Base-by-base conservation (phyloP, 2,888 invertebrate species). In the Agrochola lychnidis region DNA sequence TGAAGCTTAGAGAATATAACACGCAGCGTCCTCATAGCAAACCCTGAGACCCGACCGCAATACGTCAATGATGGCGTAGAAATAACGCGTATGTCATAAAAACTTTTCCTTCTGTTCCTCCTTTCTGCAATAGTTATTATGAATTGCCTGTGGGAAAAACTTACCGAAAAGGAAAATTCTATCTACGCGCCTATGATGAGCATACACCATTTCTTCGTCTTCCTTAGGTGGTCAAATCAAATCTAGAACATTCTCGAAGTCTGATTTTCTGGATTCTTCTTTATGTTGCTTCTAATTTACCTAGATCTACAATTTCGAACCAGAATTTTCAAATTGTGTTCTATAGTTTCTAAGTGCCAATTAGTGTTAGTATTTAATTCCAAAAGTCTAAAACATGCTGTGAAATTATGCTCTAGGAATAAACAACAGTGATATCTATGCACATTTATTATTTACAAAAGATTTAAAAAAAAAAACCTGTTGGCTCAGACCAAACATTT, bases 291-390 rank as follows among this genome's bases (percentile, higher is more conserved):
- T 48, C n/a, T 1, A 57, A 48, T 42, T 51, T 51, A 36, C 16
- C 40, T 57, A 73, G 5, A 73, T 73, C 48, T 53, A 73, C 36
- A 12, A 63, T 75, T 56, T 48, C 10, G 6, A 48, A 73, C 22
- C 36, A 51, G n/a, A 22, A 6, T 16, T 57, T 53, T 3, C 25
- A 71, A 48, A 30, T 70, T 51, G 19, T 4, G 19, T 16, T 36
- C 45, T 48, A 56, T 4, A 12, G 40, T 19, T 53, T 73, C 57
- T 76, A 62, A 42, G 66, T 66, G 48, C 75, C 64, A 66, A 73
- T 73, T 48, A 25, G 48, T 51, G 40, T 70, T 48, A 16, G 51
- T 9, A 57, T 14, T 22, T 9, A 25, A 66, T 62, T 40, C 12
- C 12, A 64, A 12, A n/a, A 42, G 16, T 25, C 9, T 62, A 7